These are phyloP conservation scores for Apodemia zela DNA, from an alignment of 2,888 invertebrate species.

Conservation along the genomic window DNA sequence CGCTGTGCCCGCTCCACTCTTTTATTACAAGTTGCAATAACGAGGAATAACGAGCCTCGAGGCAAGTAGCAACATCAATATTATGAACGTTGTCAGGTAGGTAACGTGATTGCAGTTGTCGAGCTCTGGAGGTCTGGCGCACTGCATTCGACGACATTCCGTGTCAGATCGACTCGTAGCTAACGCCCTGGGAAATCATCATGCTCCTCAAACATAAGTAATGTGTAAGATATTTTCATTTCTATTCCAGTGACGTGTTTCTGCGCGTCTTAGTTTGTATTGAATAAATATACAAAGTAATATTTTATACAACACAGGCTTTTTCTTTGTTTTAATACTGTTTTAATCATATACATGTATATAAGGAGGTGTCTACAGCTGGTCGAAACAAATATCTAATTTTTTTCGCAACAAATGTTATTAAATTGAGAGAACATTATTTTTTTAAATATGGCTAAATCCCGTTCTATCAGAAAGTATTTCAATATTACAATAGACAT, in stretches of 20 bases:
- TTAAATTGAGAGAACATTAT: too few species aligned
- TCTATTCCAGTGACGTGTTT: conserved; percentile 18
- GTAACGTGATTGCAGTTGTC: conserved; percentile 48
- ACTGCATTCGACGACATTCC: conserved; percentile 34
- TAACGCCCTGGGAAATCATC: conserved; percentile 71
- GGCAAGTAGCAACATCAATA: conserved; percentile 23
- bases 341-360: too few species aligned
- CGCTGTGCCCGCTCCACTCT: conserved; percentile 14
- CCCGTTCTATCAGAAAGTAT: too few species aligned
- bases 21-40: conserved; percentile 23
- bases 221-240: conserved; percentile 21
- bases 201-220: conserved; percentile 37
- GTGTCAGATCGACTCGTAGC: conserved; percentile 35
- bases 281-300: background rate
- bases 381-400: too few species aligned
- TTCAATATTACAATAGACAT: too few species aligned
- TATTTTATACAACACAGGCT: background rate
- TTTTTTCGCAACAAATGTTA: too few species aligned
- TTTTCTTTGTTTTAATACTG: too few species aligned
- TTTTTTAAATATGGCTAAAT: too few species aligned
- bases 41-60: conserved; percentile 21
- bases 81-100: conserved; percentile 34
- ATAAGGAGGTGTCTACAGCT: too few species aligned
- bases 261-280: background rate
- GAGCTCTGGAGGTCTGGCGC: conserved; percentile 36